Evolutionary conservation across 2,113 vertebrate species (phyloP), one percentile per base, ranked within the genome.

Genomic region (Scopus umbretta): DNA sequence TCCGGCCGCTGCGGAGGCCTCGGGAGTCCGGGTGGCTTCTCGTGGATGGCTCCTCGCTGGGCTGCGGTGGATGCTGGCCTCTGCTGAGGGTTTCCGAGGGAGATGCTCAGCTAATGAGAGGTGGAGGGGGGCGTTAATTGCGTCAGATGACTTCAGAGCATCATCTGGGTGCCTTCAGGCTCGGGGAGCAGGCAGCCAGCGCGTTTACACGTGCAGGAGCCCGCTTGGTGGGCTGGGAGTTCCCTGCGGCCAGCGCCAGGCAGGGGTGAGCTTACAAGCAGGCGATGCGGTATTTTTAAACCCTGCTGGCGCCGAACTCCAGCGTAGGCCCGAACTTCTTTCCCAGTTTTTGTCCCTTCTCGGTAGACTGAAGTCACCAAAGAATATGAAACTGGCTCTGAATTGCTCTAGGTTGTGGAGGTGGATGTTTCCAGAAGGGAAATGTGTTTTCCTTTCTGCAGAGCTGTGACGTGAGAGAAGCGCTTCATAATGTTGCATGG

Each of bases 141-240:
- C 53, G 36, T 71, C n/a, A n/a, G 34, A 32, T 43, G n/a, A 29
- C 40, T 86, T 49, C 56, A 26, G 52, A 61, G 34, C 42, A 40
- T 67, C 23, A 34, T 30, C 82, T 23, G 5, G 17, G 72, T 7
- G 3, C 23, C 36, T 45, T 0, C 11, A 66, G 72, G 62, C 18
- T 8, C 2, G 25, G 45, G 30, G 55, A 61, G 62, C 4, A 1
- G 50, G 36, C 65, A 36, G n/a, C 11, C 42, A 16, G 19, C 18
- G n/a, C 0, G 0, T 87, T 50, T 45, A 34, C 16, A 5, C 1
- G 2, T 0, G 1, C 26, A 3, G 63, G 29, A 86, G n/a, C 22
- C 47, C 56, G 38, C 12, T 6, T 13, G 16, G n/a, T 59, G 61
- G 20, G 52, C 56, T 66, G 68, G n/a, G 47, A 38, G 50, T 18